phyloP scores from a whole-genome alignment of 2,797 vertebrate genomes.

The Smutsia temminckii region DNA sequence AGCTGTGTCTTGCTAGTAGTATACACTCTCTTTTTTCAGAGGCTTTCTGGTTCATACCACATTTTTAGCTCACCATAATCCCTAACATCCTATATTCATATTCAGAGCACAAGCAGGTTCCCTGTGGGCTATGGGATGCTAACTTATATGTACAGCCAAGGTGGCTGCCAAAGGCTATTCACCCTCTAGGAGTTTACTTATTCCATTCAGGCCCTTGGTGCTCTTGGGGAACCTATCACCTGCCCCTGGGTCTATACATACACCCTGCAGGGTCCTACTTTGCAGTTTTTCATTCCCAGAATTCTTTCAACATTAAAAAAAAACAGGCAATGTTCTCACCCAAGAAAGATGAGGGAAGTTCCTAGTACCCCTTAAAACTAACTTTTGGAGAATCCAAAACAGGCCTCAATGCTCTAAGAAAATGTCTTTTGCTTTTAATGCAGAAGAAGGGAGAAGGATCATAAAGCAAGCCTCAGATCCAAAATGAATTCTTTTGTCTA shows the following conservation, averaged over 20 bases:
- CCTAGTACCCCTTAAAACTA: neutral
- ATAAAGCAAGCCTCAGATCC: slow-evolving; percentile 56
- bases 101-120: neutral
- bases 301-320: neutral
- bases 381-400: slow-evolving; percentile 3
- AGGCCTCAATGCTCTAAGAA: neutral
- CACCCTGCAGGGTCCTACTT: neutral
- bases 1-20: neutral
- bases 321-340: neutral
- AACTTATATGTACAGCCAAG: neutral
- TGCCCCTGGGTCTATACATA: neutral
- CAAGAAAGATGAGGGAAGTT: neutral
- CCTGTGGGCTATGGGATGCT: neutral
- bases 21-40: neutral
- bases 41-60: neutral
- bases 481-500: slow-evolving; percentile 73
- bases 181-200: neutral
- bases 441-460: slow-evolving; percentile 49
- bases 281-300: neutral
- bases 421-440: slow-evolving; percentile 49
- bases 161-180: neutral
- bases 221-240: neutral
- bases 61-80: neutral
- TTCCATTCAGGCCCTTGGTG: neutral
- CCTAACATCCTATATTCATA: neutral